Base-by-base conservation (phyloP, 2,113 vertebrate species). In the chimpanzee (Pan troglodytes) region DNA sequence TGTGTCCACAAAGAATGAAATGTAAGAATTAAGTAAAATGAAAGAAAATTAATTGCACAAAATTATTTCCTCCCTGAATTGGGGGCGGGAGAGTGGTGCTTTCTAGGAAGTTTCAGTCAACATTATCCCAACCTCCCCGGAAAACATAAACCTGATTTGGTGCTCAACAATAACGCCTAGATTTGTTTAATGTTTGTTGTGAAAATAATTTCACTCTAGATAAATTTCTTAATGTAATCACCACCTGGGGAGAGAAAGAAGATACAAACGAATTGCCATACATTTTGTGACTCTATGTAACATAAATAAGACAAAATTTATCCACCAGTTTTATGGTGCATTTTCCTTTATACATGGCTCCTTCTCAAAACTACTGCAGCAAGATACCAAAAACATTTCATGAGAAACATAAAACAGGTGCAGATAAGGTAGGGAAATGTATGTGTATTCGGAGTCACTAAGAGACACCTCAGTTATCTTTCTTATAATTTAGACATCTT, bases 141-240 rank as follows among this genome's bases (percentile, higher is more conserved):
- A 85, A 86, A 96, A 95, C 43, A 50, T 76, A 94, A 94, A 76
- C 48, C 45, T 85, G 87, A 96, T 83, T 78, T 95, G 88, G 30
- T 87, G 38, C 48, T 75, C 82, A 94, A 76, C 48, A 89, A 81
- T 89, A 97, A 91, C 52, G n/a, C 43, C 82, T 88, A 81, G 88
- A 88, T 84, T 96, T 96, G 70, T 95, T 96, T 96, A 98, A 96
- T 61, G 43, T n/a, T 87, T 93, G 52, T 76, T 95, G 72, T 96
- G 67, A 95, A 97, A 98, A 98, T 97, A 97, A 97, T 97, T 97
- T 95, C 83, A 97, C 70, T 97, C 64, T 95, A 95, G 73, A 95
- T 97, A 96, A 91, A 91, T 94, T 94, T 94, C 75, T 86, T 96
- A 96, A 93, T 94, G 70, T 72, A 97, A 96, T 95, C 86, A 90